Percentiles rank a stretch among this genome's conserved stretches.
phyloP scores from a whole-genome alignment of 1,140 invertebrate genomes.

The Yoshiicerus persimilis region DNA sequence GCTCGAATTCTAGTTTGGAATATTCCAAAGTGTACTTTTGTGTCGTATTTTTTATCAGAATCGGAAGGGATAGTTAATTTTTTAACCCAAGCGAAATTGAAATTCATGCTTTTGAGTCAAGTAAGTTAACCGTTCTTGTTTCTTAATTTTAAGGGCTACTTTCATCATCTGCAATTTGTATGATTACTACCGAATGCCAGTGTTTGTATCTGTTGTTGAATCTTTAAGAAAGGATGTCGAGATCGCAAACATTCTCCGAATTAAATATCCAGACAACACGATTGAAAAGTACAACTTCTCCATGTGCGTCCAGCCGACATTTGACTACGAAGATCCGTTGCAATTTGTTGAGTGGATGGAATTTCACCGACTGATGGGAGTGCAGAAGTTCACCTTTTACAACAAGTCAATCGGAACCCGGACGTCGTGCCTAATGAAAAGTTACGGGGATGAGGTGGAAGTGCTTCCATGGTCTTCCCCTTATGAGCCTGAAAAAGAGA shows the following conservation, averaged over 20 bases:
- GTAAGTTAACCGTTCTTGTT: no score
- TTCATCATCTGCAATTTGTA: neutral
- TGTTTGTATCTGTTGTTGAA: neutral
- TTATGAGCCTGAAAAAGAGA: constrained; percentile 83
- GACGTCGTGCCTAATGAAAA: constrained; percentile 72
- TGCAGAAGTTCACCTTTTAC: constrained; percentile 86
- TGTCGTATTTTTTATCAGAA: no score
- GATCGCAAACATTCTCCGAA: constrained; percentile 63
- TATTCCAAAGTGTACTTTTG: no score
- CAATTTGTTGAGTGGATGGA: constrained; percentile 91
- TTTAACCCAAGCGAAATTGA: no score
- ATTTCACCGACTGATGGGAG: constrained; percentile 80
- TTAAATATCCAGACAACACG: constrained; percentile 54
- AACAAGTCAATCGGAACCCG: constrained; percentile 81
- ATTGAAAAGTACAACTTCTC: constrained; percentile 61
- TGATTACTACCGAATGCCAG: neutral
- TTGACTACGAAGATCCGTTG: constrained; percentile 74
- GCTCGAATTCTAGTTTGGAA: no score
- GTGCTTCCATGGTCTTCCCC: constrained; percentile 86
- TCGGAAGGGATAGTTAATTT: no score
- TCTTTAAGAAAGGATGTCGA: neutral
- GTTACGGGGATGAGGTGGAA: constrained; percentile 71
- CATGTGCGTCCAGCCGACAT: constrained; percentile 90
- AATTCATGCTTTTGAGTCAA: no score
- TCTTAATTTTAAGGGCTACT: neutral